Evolutionary conservation across 2,888 invertebrate species (phyloP), one percentile per base, ranked within the genome.

Genomic region (Corbicula japonica): DNA sequence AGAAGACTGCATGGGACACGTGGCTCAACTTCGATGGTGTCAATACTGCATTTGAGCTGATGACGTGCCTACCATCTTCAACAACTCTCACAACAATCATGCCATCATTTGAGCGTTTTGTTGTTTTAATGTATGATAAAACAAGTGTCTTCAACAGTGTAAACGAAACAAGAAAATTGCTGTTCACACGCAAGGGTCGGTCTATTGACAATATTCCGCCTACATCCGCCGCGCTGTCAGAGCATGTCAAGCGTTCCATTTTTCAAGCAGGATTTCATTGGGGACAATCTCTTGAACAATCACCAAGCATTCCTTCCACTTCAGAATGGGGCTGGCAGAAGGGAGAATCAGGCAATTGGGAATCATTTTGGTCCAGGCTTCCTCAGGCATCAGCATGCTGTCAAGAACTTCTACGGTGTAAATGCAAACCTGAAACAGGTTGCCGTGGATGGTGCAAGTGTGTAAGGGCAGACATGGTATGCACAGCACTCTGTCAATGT

Each of bases 101-200:
- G 58, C 2, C 73, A 38, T 62, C 23, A 6, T 60, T 84, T 62
- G 82, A 87, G 58, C 81, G 60, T 41, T 84, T 84, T 69, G 80
- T 85, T 18, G 69, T 85, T 23, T 60, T 76, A 2, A 79, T 86
- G 81, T 86, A 84, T 56, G 84, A 84, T 68, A 75, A 71, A 41
- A 78, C 86, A n/a, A 80, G 80, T 58, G 10, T 63, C 74, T 52
- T 58, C 28, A 48, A 46, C 8, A 30, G 38, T 70, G 78, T 87
- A 10, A 63, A 88, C 60, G 80, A 76, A 6, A 77, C 78, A 26
- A 52, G 82, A 52, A 72, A 73, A 6, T 77, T 83, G n/a, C 23
- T 88, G 38, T 87, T 87, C 78, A 79, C 80, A 5, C 50, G 76
- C n/a, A 88, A 87, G 46, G 77, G 82, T 72, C 83, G 76, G 56